Conservation (phyloP, 2,113 vertebrate genomes). For the Thinocorus orbignyianus region DNA sequence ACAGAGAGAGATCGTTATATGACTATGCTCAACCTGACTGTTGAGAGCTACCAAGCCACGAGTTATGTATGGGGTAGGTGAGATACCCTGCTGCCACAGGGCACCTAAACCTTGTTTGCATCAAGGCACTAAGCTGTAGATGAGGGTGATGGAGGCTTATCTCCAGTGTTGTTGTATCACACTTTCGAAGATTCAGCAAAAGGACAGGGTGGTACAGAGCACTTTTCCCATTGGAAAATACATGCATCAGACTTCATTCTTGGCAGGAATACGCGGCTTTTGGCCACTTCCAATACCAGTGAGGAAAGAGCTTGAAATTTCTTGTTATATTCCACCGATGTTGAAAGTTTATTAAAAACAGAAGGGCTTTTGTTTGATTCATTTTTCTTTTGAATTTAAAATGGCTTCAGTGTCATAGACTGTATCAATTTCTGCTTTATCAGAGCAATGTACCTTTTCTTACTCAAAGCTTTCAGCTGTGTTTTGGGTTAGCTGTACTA, state of each 20-base stretch:
- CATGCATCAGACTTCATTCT: not conserved
- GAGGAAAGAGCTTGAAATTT: not conserved
- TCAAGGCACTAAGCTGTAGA: not conserved
- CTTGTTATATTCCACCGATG: not conserved
- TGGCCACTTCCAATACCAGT: not conserved
- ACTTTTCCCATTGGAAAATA: not conserved
- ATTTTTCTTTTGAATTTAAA: not conserved
- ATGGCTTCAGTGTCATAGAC: not conserved
- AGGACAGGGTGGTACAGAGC: not conserved
- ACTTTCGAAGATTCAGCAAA: not conserved
- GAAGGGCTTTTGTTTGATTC: not conserved
- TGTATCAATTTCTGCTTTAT: not conserved
- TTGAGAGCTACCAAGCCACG: not conserved
- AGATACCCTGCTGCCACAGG: not conserved
- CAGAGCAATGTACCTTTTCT: not conserved
- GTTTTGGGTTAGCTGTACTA: not conserved
- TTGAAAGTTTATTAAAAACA: not conserved
- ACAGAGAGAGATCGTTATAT: not conserved
- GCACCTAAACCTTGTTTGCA: not conserved
- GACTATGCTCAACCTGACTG: not conserved
- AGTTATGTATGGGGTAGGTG: not conserved
- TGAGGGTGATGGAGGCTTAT: not conserved
- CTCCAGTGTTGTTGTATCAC: accelerated
- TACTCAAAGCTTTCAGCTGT: not conserved
- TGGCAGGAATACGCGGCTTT: not conserved